Conservation (phyloP, 2,113 vertebrate genomes). For the Ascaphus truei region DNA sequence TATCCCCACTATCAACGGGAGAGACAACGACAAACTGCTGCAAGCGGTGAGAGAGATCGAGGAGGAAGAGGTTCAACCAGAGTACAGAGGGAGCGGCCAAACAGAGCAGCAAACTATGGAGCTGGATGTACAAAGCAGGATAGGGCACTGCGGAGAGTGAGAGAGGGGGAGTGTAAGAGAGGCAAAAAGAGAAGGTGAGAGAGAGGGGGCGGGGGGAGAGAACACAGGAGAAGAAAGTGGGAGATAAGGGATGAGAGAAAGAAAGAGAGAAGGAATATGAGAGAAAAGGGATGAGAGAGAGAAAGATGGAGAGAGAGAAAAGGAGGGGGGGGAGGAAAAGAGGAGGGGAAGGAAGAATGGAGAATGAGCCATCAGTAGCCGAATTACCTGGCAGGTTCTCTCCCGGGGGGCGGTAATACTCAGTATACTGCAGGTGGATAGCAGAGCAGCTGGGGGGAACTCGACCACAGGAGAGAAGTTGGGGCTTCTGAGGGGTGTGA, state of each 20-base stretch:
- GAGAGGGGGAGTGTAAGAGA: too few relatives aligned
- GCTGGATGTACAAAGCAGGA: constrained; percentile 84
- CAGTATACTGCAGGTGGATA: constrained; percentile 91
- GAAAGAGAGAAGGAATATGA: too few relatives aligned
- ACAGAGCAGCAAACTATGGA: constrained; percentile 82
- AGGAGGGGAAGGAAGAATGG: not conserved
- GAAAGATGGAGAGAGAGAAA: too few relatives aligned
- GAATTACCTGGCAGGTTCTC: constrained; percentile 74
- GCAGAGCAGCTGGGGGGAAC: constrained; percentile 78
- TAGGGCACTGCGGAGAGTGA: constrained; percentile 72
- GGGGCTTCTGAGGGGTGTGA: constrained; percentile 84
- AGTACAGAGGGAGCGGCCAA: constrained; percentile 83
- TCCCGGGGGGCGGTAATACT: constrained; percentile 86
- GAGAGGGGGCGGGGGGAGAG: not conserved
- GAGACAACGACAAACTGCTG: constrained; percentile 95
- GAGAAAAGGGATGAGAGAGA: not conserved
- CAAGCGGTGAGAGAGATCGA: constrained; percentile 83
- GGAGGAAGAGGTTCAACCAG: constrained; percentile 89
- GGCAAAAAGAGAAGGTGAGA: constrained; percentile 11
- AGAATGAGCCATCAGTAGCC: too few relatives aligned
- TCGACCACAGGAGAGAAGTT: constrained; percentile 82
- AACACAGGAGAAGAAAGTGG: not conserved
- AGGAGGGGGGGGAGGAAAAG: not conserved
- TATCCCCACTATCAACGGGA: constrained; percentile 80
- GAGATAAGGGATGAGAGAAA: too few relatives aligned